Conservation (phyloP, 2,113 vertebrate genomes). For the Galemys pyrenaicus region DNA sequence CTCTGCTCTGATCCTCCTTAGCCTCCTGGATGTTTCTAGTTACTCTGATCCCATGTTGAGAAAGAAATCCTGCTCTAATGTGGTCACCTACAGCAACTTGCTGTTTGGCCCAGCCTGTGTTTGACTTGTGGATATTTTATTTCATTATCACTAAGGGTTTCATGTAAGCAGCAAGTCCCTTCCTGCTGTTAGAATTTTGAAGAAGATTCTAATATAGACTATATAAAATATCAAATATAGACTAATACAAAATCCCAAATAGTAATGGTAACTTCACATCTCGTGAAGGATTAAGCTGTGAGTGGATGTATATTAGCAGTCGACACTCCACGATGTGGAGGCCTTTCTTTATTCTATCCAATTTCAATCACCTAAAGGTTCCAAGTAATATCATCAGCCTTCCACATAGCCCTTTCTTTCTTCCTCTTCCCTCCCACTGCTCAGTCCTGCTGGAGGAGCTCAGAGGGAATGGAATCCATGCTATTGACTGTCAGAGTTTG, state of each 20-base stretch:
- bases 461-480: neutral
- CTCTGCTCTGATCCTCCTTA: neutral
- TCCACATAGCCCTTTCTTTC: conserved; percentile 16
- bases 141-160: conserved; percentile 12
- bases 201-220: conserved; percentile 38
- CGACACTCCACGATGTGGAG: neutral
- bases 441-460: conserved; percentile 3
- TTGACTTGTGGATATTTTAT: conserved; percentile 23
- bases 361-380: neutral
- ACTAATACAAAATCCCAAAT: neutral
- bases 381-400: neutral
- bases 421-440: neutral
- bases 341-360: neutral
- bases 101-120: neutral
- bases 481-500: neutral
- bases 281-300: neutral
- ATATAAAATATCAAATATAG: neutral
- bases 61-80: neutral
- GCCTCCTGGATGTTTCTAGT: conserved; percentile 2
- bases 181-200: conserved; percentile 32
- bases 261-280: neutral
- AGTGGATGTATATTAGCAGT: neutral
- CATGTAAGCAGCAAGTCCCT: neutral
- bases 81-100: neutral
- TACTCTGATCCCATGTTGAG: neutral